Conservation (phyloP, 2,113 vertebrate genomes). For the Polypterus bichir region DNA sequence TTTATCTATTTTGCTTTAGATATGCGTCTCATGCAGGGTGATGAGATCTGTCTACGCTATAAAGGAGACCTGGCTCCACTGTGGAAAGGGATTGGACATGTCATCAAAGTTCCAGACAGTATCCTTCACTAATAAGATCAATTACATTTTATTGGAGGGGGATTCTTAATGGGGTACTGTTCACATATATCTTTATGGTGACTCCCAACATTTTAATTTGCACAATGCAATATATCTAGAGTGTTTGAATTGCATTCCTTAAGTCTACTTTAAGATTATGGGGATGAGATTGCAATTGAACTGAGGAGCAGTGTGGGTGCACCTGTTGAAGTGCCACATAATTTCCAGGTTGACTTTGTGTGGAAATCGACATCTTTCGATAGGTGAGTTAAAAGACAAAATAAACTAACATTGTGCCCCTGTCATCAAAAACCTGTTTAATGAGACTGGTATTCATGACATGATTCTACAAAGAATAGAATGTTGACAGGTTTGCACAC, state of each 20-base stretch:
- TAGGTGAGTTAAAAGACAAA: conserved; percentile 46
- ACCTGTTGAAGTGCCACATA: conserved; percentile 88
- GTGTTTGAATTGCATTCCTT: conserved; percentile 41
- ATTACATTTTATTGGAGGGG: too few species aligned
- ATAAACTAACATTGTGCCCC: too few species aligned
- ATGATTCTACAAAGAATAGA: neutral
- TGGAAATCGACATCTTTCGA: conserved; percentile 99
- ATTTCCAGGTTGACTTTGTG: conserved; percentile 97
- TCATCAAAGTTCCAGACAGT: conserved; percentile 98
- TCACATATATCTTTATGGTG: too few species aligned
- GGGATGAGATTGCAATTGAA: conserved; percentile 96
- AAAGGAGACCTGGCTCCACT: conserved; percentile 87
- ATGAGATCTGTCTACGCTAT: conserved; percentile 93
- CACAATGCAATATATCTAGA: too few species aligned
- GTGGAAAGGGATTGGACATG: conserved; percentile 95
- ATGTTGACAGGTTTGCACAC: too few species aligned
- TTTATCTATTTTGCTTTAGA: conserved; percentile 45
- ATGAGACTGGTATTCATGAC: neutral
- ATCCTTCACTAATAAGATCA: conserved; percentile 54
- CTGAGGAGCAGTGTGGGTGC: conserved; percentile 89
- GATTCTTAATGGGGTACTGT: too few species aligned
- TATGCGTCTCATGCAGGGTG: conserved; percentile 96
- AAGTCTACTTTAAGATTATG: conserved; percentile 75
- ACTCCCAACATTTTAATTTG: too few species aligned
- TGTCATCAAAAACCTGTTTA: too few species aligned